Evolutionary conservation across 2,888 invertebrate genomes (phyloP).

Genomic region (Hermaeophaga mercurialis): DNA sequence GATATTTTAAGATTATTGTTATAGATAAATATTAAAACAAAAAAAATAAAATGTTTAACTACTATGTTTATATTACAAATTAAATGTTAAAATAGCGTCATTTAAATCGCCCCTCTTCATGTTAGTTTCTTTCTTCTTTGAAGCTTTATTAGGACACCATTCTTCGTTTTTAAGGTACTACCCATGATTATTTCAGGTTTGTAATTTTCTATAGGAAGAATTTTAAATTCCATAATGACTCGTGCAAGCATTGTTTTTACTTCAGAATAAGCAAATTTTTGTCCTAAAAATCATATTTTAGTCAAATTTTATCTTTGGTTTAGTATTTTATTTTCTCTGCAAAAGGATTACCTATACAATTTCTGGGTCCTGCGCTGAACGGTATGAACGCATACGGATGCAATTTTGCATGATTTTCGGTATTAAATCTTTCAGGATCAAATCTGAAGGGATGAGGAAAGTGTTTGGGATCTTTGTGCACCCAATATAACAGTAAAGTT

Average conservation of each 20-base stretch:
- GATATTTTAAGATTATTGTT: too few relatives aligned
- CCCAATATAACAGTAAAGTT: background rate
- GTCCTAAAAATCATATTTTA: too few relatives aligned
- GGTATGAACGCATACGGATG: conserved; percentile 68
- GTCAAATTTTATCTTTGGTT: too few relatives aligned
- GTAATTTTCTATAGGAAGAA: conserved; percentile 48
- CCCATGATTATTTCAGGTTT: conserved; percentile 39
- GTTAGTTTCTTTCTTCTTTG: conserved; percentile 3
- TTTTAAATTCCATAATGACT: conserved; percentile 60
- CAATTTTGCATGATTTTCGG: conserved; percentile 61
- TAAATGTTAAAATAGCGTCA: too few relatives aligned
- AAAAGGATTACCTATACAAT: conserved; percentile 73
- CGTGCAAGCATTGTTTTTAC: conserved; percentile 64
- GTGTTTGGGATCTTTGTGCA: background rate
- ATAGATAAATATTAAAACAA: too few relatives aligned
- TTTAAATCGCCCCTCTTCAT: too few relatives aligned
- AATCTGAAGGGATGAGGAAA: conserved; percentile 66
- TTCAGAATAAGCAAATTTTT: conserved; percentile 69
- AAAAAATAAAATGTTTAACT: too few relatives aligned
- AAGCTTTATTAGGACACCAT: conserved; percentile 31
- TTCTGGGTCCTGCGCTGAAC: conserved; percentile 66
- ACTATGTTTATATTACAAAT: too few relatives aligned
- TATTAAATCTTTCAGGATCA: conserved; percentile 73
- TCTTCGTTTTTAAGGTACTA: conserved; percentile 42
- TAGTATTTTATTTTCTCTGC: too few relatives aligned